Evolutionary conservation across 2,888 invertebrate species (phyloP).

Genomic region (Lithophane socia): DNA sequence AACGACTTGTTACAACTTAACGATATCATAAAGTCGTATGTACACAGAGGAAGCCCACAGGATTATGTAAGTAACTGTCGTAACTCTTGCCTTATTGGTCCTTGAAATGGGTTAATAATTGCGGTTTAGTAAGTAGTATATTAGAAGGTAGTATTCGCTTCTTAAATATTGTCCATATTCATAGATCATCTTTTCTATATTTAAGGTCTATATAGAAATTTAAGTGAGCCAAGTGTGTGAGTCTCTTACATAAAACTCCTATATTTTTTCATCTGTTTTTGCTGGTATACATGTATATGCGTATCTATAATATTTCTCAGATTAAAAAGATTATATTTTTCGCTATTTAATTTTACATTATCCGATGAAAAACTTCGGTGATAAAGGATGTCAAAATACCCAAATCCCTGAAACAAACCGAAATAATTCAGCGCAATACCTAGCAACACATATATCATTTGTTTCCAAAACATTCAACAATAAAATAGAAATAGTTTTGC

Average conservation of each 20-base stretch:
- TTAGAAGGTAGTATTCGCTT: constrained; percentile 9
- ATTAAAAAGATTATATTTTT: not conserved
- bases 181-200: not conserved
- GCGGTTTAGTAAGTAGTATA: constrained; percentile 12
- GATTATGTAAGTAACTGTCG: constrained; percentile 13
- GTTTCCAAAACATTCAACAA: constrained; percentile 67
- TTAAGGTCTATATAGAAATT: not conserved
- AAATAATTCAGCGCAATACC: constrained; percentile 3
- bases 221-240: not conserved
- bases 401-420: not conserved
- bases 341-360: not conserved
- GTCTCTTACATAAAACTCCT: not conserved
- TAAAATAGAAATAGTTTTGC: constrained; percentile 67
- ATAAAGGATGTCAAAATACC: not conserved
- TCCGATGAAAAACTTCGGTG: not conserved
- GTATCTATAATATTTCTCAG: not conserved
- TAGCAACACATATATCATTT: constrained; percentile 48
- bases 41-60: not conserved
- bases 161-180: not conserved
- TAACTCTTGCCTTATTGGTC: constrained; percentile 40
- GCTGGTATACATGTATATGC: too few relatives aligned
- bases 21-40: constrained; percentile 38
- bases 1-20: constrained; percentile 30
- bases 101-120: constrained; percentile 47
- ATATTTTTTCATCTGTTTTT: not conserved